Conservation (phyloP, 2,113 vertebrate genomes). For the Neolamprologus hecqui region DNA sequence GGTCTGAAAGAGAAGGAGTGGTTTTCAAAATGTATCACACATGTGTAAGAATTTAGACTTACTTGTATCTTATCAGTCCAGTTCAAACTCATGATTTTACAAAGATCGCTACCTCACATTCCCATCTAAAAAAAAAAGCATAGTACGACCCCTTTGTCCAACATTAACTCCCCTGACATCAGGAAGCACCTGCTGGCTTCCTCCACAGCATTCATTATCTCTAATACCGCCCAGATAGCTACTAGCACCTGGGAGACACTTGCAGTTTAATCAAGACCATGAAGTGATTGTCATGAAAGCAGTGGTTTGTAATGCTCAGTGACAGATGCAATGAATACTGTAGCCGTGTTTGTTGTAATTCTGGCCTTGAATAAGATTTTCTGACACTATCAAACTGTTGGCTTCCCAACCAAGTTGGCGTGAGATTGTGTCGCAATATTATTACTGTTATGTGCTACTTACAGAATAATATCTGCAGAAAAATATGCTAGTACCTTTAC, state of each 20-base stretch:
- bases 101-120: not conserved
- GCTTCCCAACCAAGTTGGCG: not conserved
- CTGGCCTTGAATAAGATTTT: not conserved
- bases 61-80: not conserved
- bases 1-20: not conserved
- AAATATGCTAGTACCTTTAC: not conserved
- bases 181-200: not conserved
- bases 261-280: not conserved
- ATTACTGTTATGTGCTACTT: not conserved
- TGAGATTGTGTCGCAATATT: not conserved
- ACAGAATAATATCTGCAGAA: not conserved
- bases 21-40: not conserved
- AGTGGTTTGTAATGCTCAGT: not conserved
- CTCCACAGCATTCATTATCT: slow-evolving; percentile 4
- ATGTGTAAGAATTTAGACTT: not conserved
- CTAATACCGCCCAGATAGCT: not conserved
- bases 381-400: not conserved
- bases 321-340: slow-evolving; percentile 2
- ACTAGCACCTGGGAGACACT: slow-evolving; percentile 17
- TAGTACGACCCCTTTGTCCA: not conserved
- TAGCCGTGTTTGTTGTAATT: not conserved
- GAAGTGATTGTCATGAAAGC: not conserved
- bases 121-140: not conserved
- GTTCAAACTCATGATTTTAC: not conserved
- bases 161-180: not conserved